Evolutionary conservation across 2,797 vertebrate genomes (phyloP), one percentile per base, ranked within the genome.

Genomic region (Saxicola maurus): DNA sequence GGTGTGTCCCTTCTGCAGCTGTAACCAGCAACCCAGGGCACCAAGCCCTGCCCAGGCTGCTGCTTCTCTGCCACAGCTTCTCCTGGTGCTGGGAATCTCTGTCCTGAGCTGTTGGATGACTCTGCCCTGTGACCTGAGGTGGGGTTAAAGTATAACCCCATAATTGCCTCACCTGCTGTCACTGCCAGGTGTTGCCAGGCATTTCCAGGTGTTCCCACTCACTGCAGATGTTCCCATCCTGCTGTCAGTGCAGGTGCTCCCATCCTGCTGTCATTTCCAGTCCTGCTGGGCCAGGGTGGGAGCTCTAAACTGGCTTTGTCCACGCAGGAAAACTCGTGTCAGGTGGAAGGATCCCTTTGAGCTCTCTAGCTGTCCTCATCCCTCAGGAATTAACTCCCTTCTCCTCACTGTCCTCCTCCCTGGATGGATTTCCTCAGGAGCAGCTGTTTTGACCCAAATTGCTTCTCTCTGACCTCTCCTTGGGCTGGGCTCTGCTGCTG

Each of bases 71-170:
- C 53, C 68, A 43, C 13, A 28, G 10, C 35, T 69, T 37, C 69
- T 68, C 45, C 45, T n/a, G 20, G 3, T 11, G 12, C 1, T 0
- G 0, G 43, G 28, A 37, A 57, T 51, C 59, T 59, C 31, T 35
- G 23, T 27, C n/a, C 62, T 0, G 0, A 85, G 45, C 4, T 14
- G 20, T 6, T 62, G 30, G 45, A 37, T 61, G 28, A 8, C 8
- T 51, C 55, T 48, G 12, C 23, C 48, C 9, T 30, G 17, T n/a
- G 13, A 33, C 15, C 24, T 15, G 24, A 43, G 14, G 40, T 17
- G 28, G 23, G 24, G 16, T 75, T 52, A 19, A 60, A 28, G 6
- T 4, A 6, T 0, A 57, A 40, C 10, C n/a, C 48, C n/a, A 10
- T 4, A 27, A 37, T 1, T 17, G 38, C 61, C 35, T 30, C 23